Evolutionary conservation across 2,888 invertebrate genomes (phyloP).

Genomic region (Caenorhabditis doughertyi): DNA sequence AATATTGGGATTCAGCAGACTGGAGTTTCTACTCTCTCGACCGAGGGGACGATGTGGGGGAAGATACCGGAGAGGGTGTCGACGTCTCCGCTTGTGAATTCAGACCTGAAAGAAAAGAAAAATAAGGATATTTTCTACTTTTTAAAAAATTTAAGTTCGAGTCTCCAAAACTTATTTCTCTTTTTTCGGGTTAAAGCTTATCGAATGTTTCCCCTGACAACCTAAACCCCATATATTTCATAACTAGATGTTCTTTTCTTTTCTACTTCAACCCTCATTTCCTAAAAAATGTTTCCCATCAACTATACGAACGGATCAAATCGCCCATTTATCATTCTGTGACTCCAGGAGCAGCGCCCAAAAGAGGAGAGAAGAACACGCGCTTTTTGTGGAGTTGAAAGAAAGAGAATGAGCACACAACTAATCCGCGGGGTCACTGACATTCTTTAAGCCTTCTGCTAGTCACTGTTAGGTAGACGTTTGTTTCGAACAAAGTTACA

Average conservation of each 20-base stretch:
- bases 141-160: too few species aligned
- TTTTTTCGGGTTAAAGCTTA: not conserved
- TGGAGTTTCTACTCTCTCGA: slow-evolving; percentile 40
- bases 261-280: not conserved
- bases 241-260: not conserved
- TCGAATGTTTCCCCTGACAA: too few species aligned
- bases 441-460: slow-evolving; percentile 40
- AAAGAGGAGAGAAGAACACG: slow-evolving; percentile 40
- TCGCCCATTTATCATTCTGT: slow-evolving; percentile 54
- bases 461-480: not conserved
- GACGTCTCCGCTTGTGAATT: slow-evolving; percentile 49
- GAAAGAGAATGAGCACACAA: not conserved
- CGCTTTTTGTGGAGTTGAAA: not conserved
- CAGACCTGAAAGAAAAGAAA: slow-evolving; percentile 33
- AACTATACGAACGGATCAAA: slow-evolving; percentile 61
- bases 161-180: not conserved
- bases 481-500: slow-evolving; percentile 50
- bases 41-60: slow-evolving; percentile 35
- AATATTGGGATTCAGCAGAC: not conserved
- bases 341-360: slow-evolving; percentile 11
- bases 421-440: slow-evolving; percentile 60
- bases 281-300: slow-evolving; percentile 42
- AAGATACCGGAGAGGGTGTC: slow-evolving; percentile 49
- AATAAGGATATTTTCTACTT: not conserved
- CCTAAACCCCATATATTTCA: too few species aligned